A percentile compares a stretch with the other conserved stretches of the same genome.
Evolutionary conservation across 2,797 vertebrate species (phyloP).

Genomic region (Tapera naevia): DNA sequence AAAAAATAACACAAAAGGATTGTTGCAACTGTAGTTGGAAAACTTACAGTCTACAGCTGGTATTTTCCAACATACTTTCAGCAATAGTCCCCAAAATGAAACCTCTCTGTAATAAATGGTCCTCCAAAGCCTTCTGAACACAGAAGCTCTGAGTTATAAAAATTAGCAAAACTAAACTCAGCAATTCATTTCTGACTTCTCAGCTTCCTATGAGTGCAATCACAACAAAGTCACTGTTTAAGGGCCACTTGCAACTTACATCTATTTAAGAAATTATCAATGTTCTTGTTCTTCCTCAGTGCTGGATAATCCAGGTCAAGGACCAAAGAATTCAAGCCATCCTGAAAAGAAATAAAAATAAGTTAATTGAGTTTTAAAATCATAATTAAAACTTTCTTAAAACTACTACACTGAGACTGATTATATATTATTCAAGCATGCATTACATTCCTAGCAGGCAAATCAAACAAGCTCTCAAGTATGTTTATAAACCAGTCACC

Average conservation of each 20-base stretch:
- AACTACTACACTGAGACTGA: neutral
- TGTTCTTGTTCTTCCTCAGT: slow-evolving; percentile 98
- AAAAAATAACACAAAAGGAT: neutral
- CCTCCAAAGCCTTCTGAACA: neutral
- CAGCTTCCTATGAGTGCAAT: neutral
- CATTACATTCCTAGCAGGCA: slow-evolving; percentile 23
- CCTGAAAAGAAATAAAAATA: slow-evolving; percentile 77
- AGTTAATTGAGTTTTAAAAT: slow-evolving; percentile 33
- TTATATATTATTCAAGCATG: neutral
- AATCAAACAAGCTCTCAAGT: slow-evolving; percentile 43
- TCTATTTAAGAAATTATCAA: slow-evolving; percentile 97
- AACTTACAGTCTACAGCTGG: neutral
- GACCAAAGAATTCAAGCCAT: slow-evolving; percentile 94
- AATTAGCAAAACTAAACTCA: neutral
- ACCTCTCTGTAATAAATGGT: neutral
- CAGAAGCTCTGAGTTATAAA: neutral
- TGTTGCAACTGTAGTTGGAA: neutral
- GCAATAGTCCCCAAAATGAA: neutral
- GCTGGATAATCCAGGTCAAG: slow-evolving; percentile 97
- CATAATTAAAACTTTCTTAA: neutral
- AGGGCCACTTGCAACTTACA: slow-evolving; percentile 87
- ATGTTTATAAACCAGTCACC: slow-evolving; percentile 22
- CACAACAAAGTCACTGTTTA: neutral
- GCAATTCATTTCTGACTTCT: neutral
- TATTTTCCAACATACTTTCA: neutral